A percentile compares a stretch with the other conserved stretches of the same genome.
These are phyloP conservation scores for Drosophila nasuta DNA, from an alignment of 1,140 invertebrate genomes.

Conservation along the genomic window DNA sequence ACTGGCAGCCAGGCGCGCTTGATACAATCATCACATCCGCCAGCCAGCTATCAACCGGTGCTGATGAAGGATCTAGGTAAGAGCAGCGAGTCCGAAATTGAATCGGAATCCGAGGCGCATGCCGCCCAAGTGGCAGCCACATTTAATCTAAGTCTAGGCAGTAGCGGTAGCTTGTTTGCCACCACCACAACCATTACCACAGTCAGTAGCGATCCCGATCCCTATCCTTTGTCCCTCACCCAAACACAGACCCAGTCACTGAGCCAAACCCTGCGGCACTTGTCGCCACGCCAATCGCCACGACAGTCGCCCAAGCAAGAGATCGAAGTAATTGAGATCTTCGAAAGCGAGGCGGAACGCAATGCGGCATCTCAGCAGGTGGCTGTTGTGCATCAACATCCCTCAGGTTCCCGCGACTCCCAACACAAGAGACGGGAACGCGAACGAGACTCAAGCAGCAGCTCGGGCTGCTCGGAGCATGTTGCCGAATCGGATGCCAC, in stretches of 20 bases:
- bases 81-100: constrained; percentile 84
- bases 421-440: constrained; percentile 54
- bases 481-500: constrained; percentile 57
- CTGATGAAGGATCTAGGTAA: constrained; percentile 95
- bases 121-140: constrained; percentile 75
- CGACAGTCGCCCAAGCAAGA: constrained; percentile 82
- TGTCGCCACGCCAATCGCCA: constrained; percentile 73
- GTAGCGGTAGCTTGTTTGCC: constrained; percentile 80
- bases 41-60: constrained; percentile 94
- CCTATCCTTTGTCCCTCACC: constrained; percentile 26
- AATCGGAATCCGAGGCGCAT: constrained; percentile 72
- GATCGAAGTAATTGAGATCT: constrained; percentile 83
- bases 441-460: constrained; percentile 15
- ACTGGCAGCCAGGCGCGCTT: constrained; percentile 96
- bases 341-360: constrained; percentile 74
- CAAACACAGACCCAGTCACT: constrained; percentile 19
- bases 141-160: constrained; percentile 83
- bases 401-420: constrained; percentile 35
- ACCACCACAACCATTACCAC: constrained; percentile 12
- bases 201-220: constrained; percentile 45
- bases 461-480: constrained; percentile 4
- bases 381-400: constrained; percentile 76
- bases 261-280: constrained; percentile 42
- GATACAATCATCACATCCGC: constrained; percentile 96
- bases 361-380: constrained; percentile 76